Conservation (phyloP, 1,140 invertebrate genomes). For the Popillia japonica region DNA sequence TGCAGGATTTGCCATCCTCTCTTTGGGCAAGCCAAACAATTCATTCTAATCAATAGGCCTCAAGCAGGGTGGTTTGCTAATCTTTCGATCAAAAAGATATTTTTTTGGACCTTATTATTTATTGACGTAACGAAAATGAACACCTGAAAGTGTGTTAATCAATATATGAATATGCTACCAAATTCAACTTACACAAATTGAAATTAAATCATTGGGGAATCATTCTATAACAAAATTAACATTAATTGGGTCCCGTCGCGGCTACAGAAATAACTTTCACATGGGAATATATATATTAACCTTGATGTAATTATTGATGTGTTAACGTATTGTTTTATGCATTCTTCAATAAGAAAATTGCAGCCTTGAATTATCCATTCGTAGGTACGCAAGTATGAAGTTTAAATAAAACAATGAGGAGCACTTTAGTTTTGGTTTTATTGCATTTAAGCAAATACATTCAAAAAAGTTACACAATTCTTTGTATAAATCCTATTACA, state of each 20-base stretch:
- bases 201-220: background rate
- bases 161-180: background rate
- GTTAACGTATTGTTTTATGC: background rate
- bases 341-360: background rate
- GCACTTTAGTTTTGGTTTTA: constrained; percentile 24
- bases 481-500: constrained; percentile 21
- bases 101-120: background rate
- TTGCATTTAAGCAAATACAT: constrained; percentile 28
- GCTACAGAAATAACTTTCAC: background rate
- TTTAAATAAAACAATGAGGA: background rate
- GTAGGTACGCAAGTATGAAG: background rate
- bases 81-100: background rate
- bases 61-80: too few relatives aligned
- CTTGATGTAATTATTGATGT: background rate
- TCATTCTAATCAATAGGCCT: too few relatives aligned
- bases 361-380: background rate
- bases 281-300: background rate
- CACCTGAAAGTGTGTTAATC: background rate
- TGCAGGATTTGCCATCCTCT: too few relatives aligned
- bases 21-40: too few relatives aligned
- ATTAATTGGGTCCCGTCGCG: background rate
- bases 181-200: background rate
- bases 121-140: background rate
- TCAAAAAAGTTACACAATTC: background rate
- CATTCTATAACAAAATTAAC: background rate